Base-by-base conservation (phyloP, 2,888 invertebrate genomes). In the Unio pictorum region DNA sequence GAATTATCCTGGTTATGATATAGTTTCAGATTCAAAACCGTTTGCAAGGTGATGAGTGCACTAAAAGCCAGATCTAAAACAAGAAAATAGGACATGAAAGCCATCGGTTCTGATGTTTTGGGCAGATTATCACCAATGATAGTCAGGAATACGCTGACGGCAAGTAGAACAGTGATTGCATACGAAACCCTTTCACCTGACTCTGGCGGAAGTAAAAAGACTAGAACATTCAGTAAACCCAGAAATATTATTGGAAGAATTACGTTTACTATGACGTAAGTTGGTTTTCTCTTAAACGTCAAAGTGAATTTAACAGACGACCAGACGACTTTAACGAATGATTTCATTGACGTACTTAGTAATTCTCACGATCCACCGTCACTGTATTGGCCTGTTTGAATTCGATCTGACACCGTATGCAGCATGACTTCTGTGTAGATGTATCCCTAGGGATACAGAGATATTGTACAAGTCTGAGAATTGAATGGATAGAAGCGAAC, bases 121-220 rank as follows among this genome's bases (percentile, higher is more conserved):
- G 80, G 78, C 55, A 78, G 63, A 58, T 76, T 80, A 45, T 77
- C 77, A 15, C 76, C 72, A 20, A 80, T 76, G 60, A 78, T 66
- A 6, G 79, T 80, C 34, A 80, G 65, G 63, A 80, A 80, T 57
- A 80, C 77, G 18, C 77, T 76, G 56, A 78, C 74, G 0, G 77
- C 74, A 18, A 80, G 73, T 18, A 80, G 74, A 26, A 77, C 79
- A 4, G 79, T 80, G 15, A 78, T 75, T n/a, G 75, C 72, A 26
- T 67, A 80, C 0, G 75, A 75, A 18, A 80, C 72, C 3, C 80
- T 61, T 65, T 80, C 78, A 26, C 80, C 80, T 4, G 78, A 76
- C 5, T 73, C 73, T 17, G 74, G 65, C 26, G 80, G 80, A 8
- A 80, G 18, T 7, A 71, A 23, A 64, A 80, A 80, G 7, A 78